Conservation (phyloP, 2,888 invertebrate species). For the Rhorus exstirpatorius region DNA sequence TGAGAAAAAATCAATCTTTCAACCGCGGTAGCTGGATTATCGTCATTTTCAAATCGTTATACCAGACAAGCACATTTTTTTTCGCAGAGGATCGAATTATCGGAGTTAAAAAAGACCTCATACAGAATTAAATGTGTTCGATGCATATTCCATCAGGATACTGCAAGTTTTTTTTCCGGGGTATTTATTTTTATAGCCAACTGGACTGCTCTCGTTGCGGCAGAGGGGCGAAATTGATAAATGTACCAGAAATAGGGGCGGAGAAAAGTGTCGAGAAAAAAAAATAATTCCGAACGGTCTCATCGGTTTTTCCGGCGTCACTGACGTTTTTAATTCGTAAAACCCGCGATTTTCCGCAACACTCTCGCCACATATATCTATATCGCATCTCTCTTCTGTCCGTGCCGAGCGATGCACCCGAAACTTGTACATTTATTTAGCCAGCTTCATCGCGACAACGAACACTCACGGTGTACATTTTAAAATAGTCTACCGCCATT, state of each 20-base stretch:
- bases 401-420: conserved; percentile 31
- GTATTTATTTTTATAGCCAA: conserved; percentile 56
- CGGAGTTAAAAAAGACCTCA: background rate
- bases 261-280: conserved; percentile 28
- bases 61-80: background rate
- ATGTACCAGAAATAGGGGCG: conserved; percentile 16
- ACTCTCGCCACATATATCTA: background rate
- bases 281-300: conserved; percentile 39
- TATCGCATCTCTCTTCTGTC: conserved; percentile 18
- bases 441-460: conserved; percentile 40
- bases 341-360: conserved; percentile 38
- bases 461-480: conserved; percentile 63
- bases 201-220: conserved; percentile 38
- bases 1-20: no score
- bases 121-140: background rate
- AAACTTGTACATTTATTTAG: conserved; percentile 68
- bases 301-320: conserved; percentile 52
- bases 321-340: conserved; percentile 66
- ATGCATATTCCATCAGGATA: background rate
- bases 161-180: conserved; percentile 21
- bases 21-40: no score
- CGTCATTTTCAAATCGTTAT: no score
- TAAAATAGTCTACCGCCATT: conserved; percentile 61
- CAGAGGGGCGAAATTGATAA: conserved; percentile 47
- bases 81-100: background rate